Conservation (phyloP, 2,888 invertebrate genomes). For the Drosophila emarginata region DNA sequence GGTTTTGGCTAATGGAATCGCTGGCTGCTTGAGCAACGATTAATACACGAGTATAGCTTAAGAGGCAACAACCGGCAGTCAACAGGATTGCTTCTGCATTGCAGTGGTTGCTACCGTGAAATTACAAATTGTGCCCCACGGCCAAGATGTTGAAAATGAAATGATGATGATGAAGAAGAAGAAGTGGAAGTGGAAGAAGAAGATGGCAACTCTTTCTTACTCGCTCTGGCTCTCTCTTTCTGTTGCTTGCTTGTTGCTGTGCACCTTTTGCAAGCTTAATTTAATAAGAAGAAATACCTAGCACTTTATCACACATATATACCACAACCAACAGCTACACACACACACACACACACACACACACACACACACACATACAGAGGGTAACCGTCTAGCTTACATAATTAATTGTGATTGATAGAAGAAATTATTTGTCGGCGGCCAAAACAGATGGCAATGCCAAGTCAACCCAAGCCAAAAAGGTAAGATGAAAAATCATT, state of each 20-base stretch:
- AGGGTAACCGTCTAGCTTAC: slow-evolving; percentile 26
- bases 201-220: slow-evolving; percentile 11
- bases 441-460: slow-evolving; percentile 65
- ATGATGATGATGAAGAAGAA: background rate
- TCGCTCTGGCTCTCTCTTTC: background rate
- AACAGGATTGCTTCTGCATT: background rate
- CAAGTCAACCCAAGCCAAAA: slow-evolving; percentile 41
- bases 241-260: background rate
- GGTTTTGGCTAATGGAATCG: background rate
- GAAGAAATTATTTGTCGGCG: slow-evolving; percentile 67
- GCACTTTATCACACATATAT: slow-evolving; percentile 56
- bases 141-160: background rate
- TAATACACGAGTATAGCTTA: slow-evolving; percentile 60
- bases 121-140: slow-evolving; percentile 64
- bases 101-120: slow-evolving; percentile 51
- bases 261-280: slow-evolving; percentile 59
- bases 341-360: slow-evolving; percentile 9
- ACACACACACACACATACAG: slow-evolving; percentile 5
- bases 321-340: slow-evolving; percentile 3
- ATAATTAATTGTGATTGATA: slow-evolving; percentile 80
- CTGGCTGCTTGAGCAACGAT: slow-evolving; percentile 40
- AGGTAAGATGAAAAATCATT: slow-evolving; percentile 74
- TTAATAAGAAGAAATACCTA: slow-evolving; percentile 69
- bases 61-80: slow-evolving; percentile 16
- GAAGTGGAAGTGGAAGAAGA: background rate